These are phyloP conservation scores for Xerus rutilus DNA, from an alignment of 2,797 vertebrate genomes.

Conservation along the genomic window DNA sequence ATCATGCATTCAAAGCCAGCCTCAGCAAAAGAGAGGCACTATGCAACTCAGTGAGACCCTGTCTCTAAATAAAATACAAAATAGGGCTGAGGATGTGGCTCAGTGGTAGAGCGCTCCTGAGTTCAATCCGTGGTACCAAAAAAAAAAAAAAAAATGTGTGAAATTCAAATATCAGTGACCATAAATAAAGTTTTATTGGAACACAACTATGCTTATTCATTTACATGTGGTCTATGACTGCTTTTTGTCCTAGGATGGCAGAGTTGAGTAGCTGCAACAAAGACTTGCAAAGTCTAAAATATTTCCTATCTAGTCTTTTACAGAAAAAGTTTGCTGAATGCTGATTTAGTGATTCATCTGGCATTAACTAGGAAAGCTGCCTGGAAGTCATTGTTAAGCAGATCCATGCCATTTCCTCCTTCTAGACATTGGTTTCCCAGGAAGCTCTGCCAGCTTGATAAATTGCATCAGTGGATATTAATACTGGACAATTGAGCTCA, in stretches of 20 bases:
- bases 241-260: not conserved
- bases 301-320: conserved; percentile 15
- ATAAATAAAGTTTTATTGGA: conserved; percentile 2
- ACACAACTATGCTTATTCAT: not conserved
- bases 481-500: conserved; percentile 22
- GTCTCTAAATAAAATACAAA: no score
- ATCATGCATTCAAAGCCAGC: no score
- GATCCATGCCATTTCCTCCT: not conserved
- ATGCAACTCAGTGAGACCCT: no score
- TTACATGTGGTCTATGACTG: not conserved
- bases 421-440: conserved; percentile 38
- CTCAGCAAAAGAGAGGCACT: no score
- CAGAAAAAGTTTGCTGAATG: not conserved
- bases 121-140: no score
- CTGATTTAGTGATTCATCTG: conserved; percentile 26
- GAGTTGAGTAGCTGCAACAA: not conserved
- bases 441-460: conserved; percentile 59
- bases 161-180: conserved; percentile 16
- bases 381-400: conserved; percentile 41
- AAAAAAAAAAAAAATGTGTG: not conserved
- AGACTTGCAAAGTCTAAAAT: not conserved
- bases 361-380: conserved; percentile 12
- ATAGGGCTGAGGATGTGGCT: no score
- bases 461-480: conserved; percentile 61
- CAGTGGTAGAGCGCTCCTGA: no score